phyloP scores from a whole-genome alignment of 2,113 vertebrate genomes.

The Lates calcarifer region DNA sequence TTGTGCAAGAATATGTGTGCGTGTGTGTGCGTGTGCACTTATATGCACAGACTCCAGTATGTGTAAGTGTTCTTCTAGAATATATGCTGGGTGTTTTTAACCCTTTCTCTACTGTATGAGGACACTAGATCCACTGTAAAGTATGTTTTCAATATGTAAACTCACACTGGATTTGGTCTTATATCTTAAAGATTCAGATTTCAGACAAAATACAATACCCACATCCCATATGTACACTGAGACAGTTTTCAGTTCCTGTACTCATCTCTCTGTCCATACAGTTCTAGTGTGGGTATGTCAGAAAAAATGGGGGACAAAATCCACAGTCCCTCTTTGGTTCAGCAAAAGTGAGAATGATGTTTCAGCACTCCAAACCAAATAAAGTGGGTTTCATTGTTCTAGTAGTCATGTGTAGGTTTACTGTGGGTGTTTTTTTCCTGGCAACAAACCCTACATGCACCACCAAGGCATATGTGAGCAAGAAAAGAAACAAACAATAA shows the following conservation, averaged over 20 bases:
- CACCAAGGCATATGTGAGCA: neutral
- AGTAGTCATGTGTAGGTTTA: neutral
- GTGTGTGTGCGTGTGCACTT: slow-evolving; percentile 42
- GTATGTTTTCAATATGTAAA: neutral
- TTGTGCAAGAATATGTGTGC: slow-evolving; percentile 42
- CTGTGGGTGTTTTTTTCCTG: neutral
- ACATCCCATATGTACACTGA: neutral
- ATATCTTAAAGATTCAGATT: neutral
- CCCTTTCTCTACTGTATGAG: slow-evolving; percentile 35
- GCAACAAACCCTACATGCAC: neutral
- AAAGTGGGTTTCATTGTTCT: neutral
- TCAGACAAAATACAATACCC: neutral
- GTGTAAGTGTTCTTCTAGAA: slow-evolving; percentile 44
- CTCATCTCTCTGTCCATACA: neutral
- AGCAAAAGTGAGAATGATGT: neutral
- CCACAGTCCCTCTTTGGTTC: neutral
- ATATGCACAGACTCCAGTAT: slow-evolving; percentile 19
- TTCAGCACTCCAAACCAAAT: neutral
- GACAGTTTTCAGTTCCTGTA: neutral
- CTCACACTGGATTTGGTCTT: neutral
- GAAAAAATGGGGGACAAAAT: neutral
- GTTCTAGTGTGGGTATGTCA: neutral
- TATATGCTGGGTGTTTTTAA: slow-evolving; percentile 57
- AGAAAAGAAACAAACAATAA: neutral
- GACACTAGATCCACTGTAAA: neutral